Evolutionary conservation across 2,113 vertebrate genomes (phyloP).

Genomic region (Sylvia atricapilla): DNA sequence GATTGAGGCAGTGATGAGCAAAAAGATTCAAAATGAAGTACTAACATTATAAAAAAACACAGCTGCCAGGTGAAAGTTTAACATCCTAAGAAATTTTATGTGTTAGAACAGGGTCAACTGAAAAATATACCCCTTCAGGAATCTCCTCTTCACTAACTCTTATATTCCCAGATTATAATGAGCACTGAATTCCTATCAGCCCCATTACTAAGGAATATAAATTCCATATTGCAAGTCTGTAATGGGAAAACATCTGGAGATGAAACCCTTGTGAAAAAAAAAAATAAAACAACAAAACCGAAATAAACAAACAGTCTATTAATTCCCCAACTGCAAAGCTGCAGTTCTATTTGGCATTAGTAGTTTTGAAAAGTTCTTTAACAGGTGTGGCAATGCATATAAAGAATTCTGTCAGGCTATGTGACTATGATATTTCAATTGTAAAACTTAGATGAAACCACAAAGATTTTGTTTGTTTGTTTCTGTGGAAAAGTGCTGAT

Average conservation of each 20-base stretch:
- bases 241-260: conserved; percentile 23
- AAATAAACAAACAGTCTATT: background rate
- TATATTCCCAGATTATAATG: conserved; percentile 33
- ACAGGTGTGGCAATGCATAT: background rate
- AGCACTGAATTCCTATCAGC: conserved; percentile 27
- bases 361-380: conserved; percentile 16
- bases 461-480: background rate
- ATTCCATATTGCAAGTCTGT: conserved; percentile 26
- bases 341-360: background rate
- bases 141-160: background rate
- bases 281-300: too few relatives aligned
- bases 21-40: background rate
- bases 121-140: conserved; percentile 25
- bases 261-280: background rate
- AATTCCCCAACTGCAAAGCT: background rate
- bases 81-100: background rate
- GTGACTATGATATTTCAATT: background rate
- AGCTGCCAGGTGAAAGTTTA: background rate
- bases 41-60: conserved; percentile 1
- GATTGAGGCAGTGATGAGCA: background rate
- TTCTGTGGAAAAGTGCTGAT: conserved; percentile 28
- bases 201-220: conserved; percentile 31
- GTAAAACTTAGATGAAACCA: conserved; percentile 16
- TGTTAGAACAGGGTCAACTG: background rate
- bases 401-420: background rate